Base-by-base conservation (phyloP, 1,140 invertebrate genomes). In the Drosophila littoralis region DNA sequence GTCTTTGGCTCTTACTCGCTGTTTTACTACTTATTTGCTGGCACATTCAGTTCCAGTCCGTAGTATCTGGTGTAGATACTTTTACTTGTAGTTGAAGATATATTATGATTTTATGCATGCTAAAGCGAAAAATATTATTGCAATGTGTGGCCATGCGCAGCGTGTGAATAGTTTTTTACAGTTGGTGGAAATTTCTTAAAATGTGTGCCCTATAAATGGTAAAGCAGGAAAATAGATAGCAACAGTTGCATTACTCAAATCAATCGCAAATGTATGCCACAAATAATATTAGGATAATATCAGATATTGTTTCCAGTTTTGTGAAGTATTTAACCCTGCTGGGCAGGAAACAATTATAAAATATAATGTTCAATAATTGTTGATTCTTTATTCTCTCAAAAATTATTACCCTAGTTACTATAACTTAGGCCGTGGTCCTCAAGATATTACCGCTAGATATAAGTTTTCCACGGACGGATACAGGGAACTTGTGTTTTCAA, bases 41-140 rank as follows among this genome's bases (percentile, higher is more conserved):
- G 22, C 46, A 48, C n/a, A 36, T 48, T 36, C 36, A 9, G n/a
- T 38, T 57, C 8, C 36, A 32, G 15, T 48, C 17, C 12, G 9
- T 9, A 10, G 13, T 12, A 54, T 7, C 32, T 13, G 15, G 17
- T 38, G 22, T 12, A 68, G 63, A 74, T 79, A 74, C 35, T 48
- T 46, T 22, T 45, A 43, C 36, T 55, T 66, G 45, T 58, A 36
- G 38, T 77, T 33, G 32, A 46, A 73, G 67, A 86, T 86, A 82
- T 86, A 86, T 86, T 82, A 82, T 79, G 61, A 86, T 86, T 86
- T 86, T 88, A 86, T 86, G 83, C 82, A 88, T 86, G 71, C 65
- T 35, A 73, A 57, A 58, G 52, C 58, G 38, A 65, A 71, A 63
- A 76, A 73, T 68, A 88, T 63, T 71, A 63, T 74, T 64, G 28